Percentiles rank a stretch among this genome's conserved stretches.
Evolutionary conservation across 2,888 invertebrate genomes (phyloP).

Genomic region (Folsomia manolachei): DNA sequence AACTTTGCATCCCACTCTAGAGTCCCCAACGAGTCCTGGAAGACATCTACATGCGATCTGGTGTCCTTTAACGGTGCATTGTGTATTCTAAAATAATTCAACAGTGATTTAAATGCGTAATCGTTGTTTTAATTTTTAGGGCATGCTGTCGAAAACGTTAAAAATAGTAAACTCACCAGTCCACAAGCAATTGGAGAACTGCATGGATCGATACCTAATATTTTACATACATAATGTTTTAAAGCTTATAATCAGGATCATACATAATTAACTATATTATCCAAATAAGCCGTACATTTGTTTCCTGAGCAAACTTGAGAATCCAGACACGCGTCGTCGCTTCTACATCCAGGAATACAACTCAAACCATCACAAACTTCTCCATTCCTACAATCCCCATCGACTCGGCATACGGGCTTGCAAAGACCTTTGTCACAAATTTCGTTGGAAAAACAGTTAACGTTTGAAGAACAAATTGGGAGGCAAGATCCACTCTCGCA

Average conservation of each 20-base stretch:
- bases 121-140: too few relatives aligned
- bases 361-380: conserved; percentile 80
- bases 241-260: background rate
- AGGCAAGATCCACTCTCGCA: conserved; percentile 71
- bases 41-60: conserved; percentile 73
- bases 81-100: conserved; percentile 61
- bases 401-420: conserved; percentile 76
- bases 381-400: conserved; percentile 80
- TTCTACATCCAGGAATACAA: conserved; percentile 77
- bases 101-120: too few relatives aligned
- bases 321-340: conserved; percentile 71
- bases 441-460: conserved; percentile 78
- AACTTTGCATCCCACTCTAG: conserved; percentile 70
- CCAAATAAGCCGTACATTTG: conserved; percentile 61
- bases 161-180: too few relatives aligned
- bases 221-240: background rate
- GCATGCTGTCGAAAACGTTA: too few relatives aligned
- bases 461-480: conserved; percentile 72
- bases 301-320: conserved; percentile 72
- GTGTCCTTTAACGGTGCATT: conserved; percentile 69
- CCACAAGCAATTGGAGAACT: conserved; percentile 75
- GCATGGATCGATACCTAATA: conserved; percentile 64
- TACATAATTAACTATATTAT: background rate
- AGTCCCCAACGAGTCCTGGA: conserved; percentile 69
- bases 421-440: conserved; percentile 75